phyloP scores from a whole-genome alignment of 2,113 vertebrate species.

The Nerophis lumbriciformis region DNA sequence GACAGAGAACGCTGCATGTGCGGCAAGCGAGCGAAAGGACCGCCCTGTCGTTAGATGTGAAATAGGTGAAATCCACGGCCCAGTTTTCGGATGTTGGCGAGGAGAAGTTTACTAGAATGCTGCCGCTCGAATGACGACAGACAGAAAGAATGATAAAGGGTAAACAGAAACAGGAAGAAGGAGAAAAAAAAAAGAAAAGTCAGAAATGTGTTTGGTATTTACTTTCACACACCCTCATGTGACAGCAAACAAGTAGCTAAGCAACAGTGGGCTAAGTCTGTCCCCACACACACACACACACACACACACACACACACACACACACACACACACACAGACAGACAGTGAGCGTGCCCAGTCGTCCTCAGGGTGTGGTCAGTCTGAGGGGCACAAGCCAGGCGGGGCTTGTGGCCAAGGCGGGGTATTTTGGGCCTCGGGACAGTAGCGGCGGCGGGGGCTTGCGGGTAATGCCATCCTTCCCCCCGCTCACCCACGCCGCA shows the following conservation, averaged over 20 bases:
- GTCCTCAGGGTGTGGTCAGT: conserved; percentile 48
- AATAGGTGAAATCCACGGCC: no score
- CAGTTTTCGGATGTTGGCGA: no score
- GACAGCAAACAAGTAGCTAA: conserved; percentile 57
- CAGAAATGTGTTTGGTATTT: conserved; percentile 55
- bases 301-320: conserved; percentile 12
- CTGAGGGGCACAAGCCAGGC: conserved; percentile 22
- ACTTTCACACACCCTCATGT: conserved; percentile 55
- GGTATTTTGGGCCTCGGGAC: conserved; percentile 45
- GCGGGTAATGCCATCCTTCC: conserved; percentile 59
- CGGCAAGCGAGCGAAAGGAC: no score
- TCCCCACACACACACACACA: conserved; percentile 3
- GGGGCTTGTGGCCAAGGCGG: conserved; percentile 25
- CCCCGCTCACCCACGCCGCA: conserved; percentile 50
- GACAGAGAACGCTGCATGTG: no score
- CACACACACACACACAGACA: conserved; percentile 9
- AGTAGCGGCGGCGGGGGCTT: conserved; percentile 33
- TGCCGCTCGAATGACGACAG: background rate
- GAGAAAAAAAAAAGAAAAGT: conserved; percentile 14
- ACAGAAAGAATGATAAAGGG: conserved; percentile 7
- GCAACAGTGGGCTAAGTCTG: conserved; percentile 57
- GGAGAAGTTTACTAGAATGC: no score
- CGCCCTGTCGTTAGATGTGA: no score
- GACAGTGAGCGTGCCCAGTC: conserved; percentile 21
- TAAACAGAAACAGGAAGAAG: background rate